These are phyloP conservation scores for Brienomyrus brachyistius DNA, from an alignment of 2,113 vertebrate genomes.

Conservation along the genomic window DNA sequence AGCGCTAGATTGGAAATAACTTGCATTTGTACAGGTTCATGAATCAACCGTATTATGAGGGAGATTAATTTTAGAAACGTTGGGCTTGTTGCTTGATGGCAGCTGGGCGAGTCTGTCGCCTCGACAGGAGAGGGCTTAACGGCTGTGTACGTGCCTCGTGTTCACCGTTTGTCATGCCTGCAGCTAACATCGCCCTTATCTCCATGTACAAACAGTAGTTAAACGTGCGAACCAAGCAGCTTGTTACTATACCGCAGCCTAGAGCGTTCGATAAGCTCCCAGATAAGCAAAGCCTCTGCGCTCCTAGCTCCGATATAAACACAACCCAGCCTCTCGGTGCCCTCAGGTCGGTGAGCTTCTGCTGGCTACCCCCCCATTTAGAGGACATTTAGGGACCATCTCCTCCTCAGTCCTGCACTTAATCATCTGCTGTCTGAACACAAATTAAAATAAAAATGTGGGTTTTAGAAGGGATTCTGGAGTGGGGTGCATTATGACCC, in stretches of 20 bases:
- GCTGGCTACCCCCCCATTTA: background rate
- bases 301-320: background rate
- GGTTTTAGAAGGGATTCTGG: slow-evolving; percentile 43
- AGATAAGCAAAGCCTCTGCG: background rate
- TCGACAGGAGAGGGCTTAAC: slow-evolving; percentile 13
- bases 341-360: background rate
- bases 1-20: slow-evolving; percentile 65
- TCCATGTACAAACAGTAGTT: slow-evolving; percentile 3
- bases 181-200: slow-evolving; percentile 9
- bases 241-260: background rate
- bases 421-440: background rate
- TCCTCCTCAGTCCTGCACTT: background rate
- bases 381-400: background rate
- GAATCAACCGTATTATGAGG: slow-evolving; percentile 63
- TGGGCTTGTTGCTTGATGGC: slow-evolving; percentile 20
- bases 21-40: slow-evolving; percentile 58
- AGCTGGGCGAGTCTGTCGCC: slow-evolving; percentile 10
- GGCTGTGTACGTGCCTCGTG: background rate
- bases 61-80: slow-evolving; percentile 55
- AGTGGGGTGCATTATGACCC: background rate
- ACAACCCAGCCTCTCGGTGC: background rate
- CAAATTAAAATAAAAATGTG: slow-evolving; percentile 21
- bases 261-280: background rate
- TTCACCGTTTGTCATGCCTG: background rate
- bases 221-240: background rate